These are phyloP conservation scores for Sitophilus oryzae DNA, from an alignment of 1,140 invertebrate genomes.

Conservation along the genomic window DNA sequence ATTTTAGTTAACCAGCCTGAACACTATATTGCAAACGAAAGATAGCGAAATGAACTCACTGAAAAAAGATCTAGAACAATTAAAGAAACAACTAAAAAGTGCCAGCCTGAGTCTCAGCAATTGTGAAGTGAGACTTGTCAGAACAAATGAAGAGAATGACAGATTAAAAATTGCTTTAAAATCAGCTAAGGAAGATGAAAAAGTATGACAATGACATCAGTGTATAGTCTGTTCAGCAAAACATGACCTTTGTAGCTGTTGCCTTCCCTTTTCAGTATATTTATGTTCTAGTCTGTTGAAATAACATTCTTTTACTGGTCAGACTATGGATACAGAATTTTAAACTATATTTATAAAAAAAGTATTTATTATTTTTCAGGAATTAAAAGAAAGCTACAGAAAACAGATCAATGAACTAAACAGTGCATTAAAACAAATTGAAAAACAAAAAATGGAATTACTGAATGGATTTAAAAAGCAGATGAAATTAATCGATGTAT, in stretches of 20 bases:
- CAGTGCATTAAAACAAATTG: constrained; percentile 41
- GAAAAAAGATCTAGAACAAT: constrained; percentile 47
- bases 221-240: too few species aligned
- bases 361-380: constrained; percentile 35
- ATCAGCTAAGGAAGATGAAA: constrained; percentile 47
- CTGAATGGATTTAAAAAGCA: constrained; percentile 50
- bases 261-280: too few species aligned
- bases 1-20: constrained; percentile 31
- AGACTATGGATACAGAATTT: too few species aligned
- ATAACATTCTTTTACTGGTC: too few species aligned
- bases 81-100: constrained; percentile 47
- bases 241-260: too few species aligned
- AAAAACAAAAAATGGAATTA: constrained; percentile 48
- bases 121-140: constrained; percentile 45
- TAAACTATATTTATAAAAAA: background rate
- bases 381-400: constrained; percentile 44
- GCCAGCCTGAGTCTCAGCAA: constrained; percentile 38
- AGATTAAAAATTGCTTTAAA: constrained; percentile 44
- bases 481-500: constrained; percentile 47
- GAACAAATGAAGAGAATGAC: constrained; percentile 47
- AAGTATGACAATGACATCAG: too few species aligned
- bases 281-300: too few species aligned
- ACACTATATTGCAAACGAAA: constrained; percentile 41
- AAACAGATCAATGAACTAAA: constrained; percentile 44
- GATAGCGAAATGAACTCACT: constrained; percentile 44